phyloP scores from a whole-genome alignment of 2,113 vertebrate genomes.

The Girardinichthys multiradiatus region DNA sequence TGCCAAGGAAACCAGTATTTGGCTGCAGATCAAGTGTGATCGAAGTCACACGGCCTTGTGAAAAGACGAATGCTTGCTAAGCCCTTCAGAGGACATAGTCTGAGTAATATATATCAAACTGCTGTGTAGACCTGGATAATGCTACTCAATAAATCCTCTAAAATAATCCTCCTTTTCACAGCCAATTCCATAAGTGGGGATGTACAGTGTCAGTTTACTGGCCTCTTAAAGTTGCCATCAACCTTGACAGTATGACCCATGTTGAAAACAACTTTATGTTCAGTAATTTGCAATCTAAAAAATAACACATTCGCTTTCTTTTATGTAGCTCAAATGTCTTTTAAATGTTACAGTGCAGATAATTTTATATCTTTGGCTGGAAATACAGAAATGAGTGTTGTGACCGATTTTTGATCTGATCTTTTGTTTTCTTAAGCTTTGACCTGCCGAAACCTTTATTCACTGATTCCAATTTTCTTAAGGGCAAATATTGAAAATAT shows the following conservation, averaged over 20 bases:
- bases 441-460: not conserved
- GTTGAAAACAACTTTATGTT: not conserved
- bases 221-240: constrained; percentile 26
- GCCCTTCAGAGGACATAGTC: constrained; percentile 62
- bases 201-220: constrained; percentile 20
- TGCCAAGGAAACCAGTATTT: constrained; percentile 55
- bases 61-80: constrained; percentile 45
- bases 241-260: constrained; percentile 34
- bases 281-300: not conserved
- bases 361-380: not conserved
- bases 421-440: not conserved
- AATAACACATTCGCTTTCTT: not conserved
- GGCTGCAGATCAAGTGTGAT: constrained; percentile 51
- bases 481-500: too few species aligned
- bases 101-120: constrained; percentile 48
- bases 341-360: not conserved
- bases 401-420: not conserved
- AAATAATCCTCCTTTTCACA: constrained; percentile 38
- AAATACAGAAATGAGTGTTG: not conserved
- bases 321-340: not conserved
- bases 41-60: constrained; percentile 39
- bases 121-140: constrained; percentile 47
- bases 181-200: constrained; percentile 54
- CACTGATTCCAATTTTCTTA: not conserved
- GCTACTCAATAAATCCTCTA: constrained; percentile 52